Evolutionary conservation across 2,113 vertebrate genomes (phyloP).

Genomic region (Polyodon spathula): DNA sequence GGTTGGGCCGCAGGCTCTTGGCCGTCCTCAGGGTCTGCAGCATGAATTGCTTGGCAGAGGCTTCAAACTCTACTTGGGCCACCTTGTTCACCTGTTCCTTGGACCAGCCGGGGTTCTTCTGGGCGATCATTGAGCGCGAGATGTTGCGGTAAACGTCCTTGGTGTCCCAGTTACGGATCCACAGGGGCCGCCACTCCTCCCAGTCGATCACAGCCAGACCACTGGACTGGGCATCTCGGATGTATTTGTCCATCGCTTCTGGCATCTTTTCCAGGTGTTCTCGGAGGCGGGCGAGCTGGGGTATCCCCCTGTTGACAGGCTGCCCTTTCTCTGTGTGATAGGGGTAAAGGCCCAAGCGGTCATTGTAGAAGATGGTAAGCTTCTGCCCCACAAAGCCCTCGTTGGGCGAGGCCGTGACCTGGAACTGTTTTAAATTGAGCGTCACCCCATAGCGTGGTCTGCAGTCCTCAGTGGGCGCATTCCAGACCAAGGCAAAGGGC

Average conservation of each 20-base stretch:
- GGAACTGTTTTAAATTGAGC: slow-evolving; percentile 70
- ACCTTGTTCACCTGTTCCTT: slow-evolving; percentile 48
- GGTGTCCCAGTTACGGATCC: slow-evolving; percentile 86
- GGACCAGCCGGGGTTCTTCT: slow-evolving; percentile 55
- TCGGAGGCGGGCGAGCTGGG: slow-evolving; percentile 69
- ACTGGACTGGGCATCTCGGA: slow-evolving; percentile 49
- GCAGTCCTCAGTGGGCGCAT: slow-evolving; percentile 86
- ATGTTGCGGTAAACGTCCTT: slow-evolving; percentile 75
- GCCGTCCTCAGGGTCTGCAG: slow-evolving; percentile 65
- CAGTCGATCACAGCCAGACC: slow-evolving; percentile 90
- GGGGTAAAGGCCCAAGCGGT: slow-evolving; percentile 80
- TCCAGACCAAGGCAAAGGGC: slow-evolving; percentile 85
- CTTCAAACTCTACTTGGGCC: slow-evolving; percentile 81
- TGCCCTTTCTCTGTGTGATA: slow-evolving; percentile 43
- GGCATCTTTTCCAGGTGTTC: slow-evolving; percentile 60
- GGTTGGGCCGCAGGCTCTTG: slow-evolving; percentile 47
- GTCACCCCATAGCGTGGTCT: slow-evolving; percentile 62
- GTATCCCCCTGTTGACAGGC: slow-evolving; percentile 67
- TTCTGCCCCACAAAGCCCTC: slow-evolving; percentile 83
- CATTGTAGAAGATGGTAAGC: slow-evolving; percentile 87
- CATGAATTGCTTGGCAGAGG: slow-evolving; percentile 75
- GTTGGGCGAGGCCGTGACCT: slow-evolving; percentile 75
- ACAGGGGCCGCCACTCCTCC: slow-evolving; percentile 92
- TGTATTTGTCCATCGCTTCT: slow-evolving; percentile 60
- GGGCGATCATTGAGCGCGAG: slow-evolving; percentile 59